Base-by-base conservation (phyloP, 1,140 invertebrate genomes). In the Drosophila littoralis region DNA sequence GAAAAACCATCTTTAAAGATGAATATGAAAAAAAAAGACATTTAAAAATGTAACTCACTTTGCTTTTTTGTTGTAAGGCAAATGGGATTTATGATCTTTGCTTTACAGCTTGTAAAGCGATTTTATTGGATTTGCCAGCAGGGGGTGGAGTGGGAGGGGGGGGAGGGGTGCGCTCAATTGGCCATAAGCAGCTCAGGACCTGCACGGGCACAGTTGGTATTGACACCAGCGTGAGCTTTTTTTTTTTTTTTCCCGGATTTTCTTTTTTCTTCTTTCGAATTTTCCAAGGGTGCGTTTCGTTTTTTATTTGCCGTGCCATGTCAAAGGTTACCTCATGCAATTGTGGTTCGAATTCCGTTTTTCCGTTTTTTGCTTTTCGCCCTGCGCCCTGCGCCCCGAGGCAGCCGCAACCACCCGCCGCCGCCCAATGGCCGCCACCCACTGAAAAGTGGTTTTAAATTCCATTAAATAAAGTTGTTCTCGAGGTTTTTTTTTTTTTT, bases 381-480 rank as follows among this genome's bases (percentile, higher is more conserved):
- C n/a, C n/a, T n/a, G n/a, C n/a, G 28, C 32, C 36, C 38, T 66
- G 10, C 42, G 84, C 83, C 84, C 48, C 80, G 22, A 84, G 72
- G 83, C 83, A 75, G 65, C 83, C 82, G 40, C 51, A 77, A 48
- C 61, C 72, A 43, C n/a, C 5, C n/a, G n/a, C 64, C 58, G n/a
- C 64, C 69, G 43, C 63, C 72, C 51, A 63, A 50, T 15, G 15
- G 17, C 59, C 51, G 69, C 73, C 77, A 81, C 79, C 66, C 69
- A 88, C 58, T 72, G 75, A 74, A 60, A 91, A 91, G 89, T 91
- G 89, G 89, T 91, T 91, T 91, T 91, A 91, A 91, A 91, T 91
- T 91, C 89, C 89, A 91, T 91, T 91, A 91, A 91, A 89, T 91
- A 89, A 82, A 89, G 83, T 91, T 91, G 90, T 91, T 85, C 22